Percentiles rank a stretch among this genome's conserved stretches.
Evolutionary conservation across 2,797 vertebrate species (phyloP).

Genomic region (Mus spretus): DNA sequence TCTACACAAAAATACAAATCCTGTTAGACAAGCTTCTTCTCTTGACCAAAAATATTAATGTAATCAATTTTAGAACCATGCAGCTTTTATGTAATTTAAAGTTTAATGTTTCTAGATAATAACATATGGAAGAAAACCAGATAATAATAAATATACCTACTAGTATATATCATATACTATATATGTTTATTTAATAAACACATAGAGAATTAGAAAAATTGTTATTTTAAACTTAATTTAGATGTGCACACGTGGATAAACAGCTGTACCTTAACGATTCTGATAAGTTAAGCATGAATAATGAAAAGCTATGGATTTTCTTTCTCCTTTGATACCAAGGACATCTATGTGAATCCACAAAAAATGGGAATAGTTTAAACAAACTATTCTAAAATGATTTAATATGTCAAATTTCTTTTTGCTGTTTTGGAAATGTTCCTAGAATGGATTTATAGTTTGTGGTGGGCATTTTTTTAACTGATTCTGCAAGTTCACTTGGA

Average conservation of each 20-base stretch:
- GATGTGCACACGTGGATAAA: background rate
- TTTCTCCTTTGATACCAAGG: slow-evolving; percentile 30
- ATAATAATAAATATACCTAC: background rate
- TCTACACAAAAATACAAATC: background rate
- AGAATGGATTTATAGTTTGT: slow-evolving; percentile 32
- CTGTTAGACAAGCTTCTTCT: slow-evolving; percentile 53
- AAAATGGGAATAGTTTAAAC: background rate
- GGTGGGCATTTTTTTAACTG: background rate
- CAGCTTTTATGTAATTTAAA: slow-evolving; percentile 53
- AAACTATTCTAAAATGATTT: slow-evolving; percentile 35
- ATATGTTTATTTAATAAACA: background rate
- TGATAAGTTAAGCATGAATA: slow-evolving; percentile 23
- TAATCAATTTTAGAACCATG: slow-evolving; percentile 48
- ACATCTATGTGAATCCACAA: background rate
- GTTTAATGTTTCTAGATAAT: slow-evolving; percentile 27
- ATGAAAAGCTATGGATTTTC: background rate
- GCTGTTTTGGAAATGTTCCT: slow-evolving; percentile 11
- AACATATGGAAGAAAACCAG: slow-evolving; percentile 4
- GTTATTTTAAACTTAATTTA: slow-evolving; percentile 52
- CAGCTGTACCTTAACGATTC: slow-evolving; percentile 39
- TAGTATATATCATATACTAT: background rate
- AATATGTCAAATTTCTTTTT: background rate
- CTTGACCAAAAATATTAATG: slow-evolving; percentile 59
- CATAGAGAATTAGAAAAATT: background rate
- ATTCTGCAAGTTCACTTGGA: background rate